Percentiles rank a stretch among this genome's conserved stretches.
Evolutionary conservation across 1,140 invertebrate species (phyloP).

Genomic region (Conus betulinus): DNA sequence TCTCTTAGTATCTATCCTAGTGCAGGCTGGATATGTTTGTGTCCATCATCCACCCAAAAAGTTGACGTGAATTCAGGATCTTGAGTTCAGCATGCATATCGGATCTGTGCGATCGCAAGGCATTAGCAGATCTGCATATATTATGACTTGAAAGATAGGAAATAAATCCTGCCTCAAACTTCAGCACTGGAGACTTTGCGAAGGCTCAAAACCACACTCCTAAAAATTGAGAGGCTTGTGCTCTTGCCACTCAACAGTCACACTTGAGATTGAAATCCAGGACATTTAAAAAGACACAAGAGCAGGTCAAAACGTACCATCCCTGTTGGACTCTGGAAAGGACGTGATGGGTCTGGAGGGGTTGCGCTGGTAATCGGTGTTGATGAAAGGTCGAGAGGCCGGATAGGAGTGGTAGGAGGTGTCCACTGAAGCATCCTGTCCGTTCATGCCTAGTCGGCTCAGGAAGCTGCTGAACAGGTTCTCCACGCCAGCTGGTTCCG

Average conservation of each 20-base stretch:
- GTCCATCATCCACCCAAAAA: too few relatives aligned
- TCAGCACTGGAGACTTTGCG: too few relatives aligned
- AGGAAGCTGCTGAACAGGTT: neutral
- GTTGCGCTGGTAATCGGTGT: conserved; percentile 56
- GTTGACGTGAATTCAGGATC: too few relatives aligned
- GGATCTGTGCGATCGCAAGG: too few relatives aligned
- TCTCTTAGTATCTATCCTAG: too few relatives aligned
- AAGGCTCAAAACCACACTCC: neutral
- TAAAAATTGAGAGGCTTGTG: neutral
- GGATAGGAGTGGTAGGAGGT: conserved; percentile 59
- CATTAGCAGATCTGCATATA: too few relatives aligned
- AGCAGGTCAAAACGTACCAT: conserved; percentile 50
- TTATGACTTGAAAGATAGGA: too few relatives aligned
- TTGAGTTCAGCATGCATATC: too few relatives aligned
- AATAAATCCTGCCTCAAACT: too few relatives aligned
- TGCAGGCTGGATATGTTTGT: too few relatives aligned
- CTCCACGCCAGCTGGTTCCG: conserved; percentile 17
- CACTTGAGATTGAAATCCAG: neutral
- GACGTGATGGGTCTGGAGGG: conserved; percentile 53
- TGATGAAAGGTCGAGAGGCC: conserved; percentile 64
- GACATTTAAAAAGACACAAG: neutral
- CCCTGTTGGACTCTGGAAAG: conserved; percentile 65
- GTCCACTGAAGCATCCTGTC: conserved; percentile 30
- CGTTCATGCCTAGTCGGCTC: neutral
- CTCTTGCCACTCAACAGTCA: neutral